Evolutionary conservation across 2,888 invertebrate species (phyloP).

Genomic region (Sepiola atlantica): DNA sequence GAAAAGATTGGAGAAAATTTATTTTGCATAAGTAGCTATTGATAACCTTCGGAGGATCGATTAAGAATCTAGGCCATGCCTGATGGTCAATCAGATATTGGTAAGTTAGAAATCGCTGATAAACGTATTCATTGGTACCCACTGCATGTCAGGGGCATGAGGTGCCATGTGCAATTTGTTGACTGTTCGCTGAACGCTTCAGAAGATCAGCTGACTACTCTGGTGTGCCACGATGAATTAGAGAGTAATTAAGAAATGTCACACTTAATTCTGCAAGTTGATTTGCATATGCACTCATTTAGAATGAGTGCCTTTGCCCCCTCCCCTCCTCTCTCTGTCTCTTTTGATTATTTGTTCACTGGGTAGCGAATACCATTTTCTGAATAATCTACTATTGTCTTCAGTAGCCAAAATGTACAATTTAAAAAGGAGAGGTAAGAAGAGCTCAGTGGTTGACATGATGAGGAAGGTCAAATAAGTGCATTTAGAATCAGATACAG

Average conservation of each 20-base stretch:
- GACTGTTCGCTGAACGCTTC: background rate
- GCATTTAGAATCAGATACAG: background rate
- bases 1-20: too few relatives aligned
- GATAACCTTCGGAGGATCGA: background rate
- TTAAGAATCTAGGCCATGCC: background rate
- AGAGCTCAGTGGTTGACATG: background rate
- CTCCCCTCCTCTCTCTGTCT: background rate
- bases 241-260: slow-evolving; percentile 39
- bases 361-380: background rate
- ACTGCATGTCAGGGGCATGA: background rate
- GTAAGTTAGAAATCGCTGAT: background rate
- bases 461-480: background rate
- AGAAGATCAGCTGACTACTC: slow-evolving; percentile 6
- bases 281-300: slow-evolving; percentile 8
- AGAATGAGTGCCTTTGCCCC: background rate
- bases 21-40: background rate
- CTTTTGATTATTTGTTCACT: background rate
- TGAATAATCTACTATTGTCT: background rate
- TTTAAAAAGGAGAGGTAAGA: background rate
- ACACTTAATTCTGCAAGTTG: slow-evolving; percentile 8
- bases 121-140: background rate
- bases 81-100: background rate
- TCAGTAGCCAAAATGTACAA: background rate
- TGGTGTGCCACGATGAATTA: background rate
- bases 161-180: slow-evolving; percentile 23